A percentile compares a stretch with the other conserved stretches of the same genome.
Conservation (phyloP, 2,113 vertebrate species). For the Phalacrocorax carbo region DNA sequence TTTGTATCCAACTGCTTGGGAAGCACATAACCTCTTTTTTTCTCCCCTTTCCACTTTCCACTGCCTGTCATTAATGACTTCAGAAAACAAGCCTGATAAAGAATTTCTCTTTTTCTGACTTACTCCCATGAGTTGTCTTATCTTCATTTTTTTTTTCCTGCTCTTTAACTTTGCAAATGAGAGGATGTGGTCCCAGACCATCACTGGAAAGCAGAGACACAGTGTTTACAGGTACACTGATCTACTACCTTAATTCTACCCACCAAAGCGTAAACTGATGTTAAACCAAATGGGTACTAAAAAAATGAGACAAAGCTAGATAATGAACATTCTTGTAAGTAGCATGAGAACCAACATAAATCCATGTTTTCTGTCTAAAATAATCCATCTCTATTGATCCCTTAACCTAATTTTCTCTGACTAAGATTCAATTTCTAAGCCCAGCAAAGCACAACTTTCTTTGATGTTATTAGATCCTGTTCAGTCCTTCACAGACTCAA, state of each 20-base stretch:
- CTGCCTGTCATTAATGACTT: background rate
- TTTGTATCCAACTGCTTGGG: background rate
- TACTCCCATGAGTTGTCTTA: background rate
- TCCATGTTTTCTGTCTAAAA: slow-evolving; percentile 54
- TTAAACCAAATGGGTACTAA: background rate
- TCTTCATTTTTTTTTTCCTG: background rate
- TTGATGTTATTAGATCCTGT: slow-evolving; percentile 24
- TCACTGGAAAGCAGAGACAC: background rate
- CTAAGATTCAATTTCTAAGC: slow-evolving; percentile 59
- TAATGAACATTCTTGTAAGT: slow-evolving; percentile 38
- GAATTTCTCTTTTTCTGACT: background rate
- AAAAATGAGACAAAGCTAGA: background rate
- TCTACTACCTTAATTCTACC: background rate
- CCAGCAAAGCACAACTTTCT: slow-evolving; percentile 53
- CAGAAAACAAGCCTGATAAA: background rate
- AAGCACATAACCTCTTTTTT: background rate
- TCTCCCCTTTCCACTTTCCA: background rate
- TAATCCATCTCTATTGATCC: slow-evolving; percentile 63
- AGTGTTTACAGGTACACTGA: background rate
- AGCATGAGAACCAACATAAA: slow-evolving; percentile 33
- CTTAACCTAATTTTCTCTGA: slow-evolving; percentile 62
- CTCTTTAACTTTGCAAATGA: background rate
- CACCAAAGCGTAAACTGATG: background rate
- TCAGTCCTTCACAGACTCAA: slow-evolving; percentile 13
- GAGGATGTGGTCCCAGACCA: background rate